Evolutionary conservation across 1,140 invertebrate species (phyloP).

Genomic region (Drosophila oshimai): DNA sequence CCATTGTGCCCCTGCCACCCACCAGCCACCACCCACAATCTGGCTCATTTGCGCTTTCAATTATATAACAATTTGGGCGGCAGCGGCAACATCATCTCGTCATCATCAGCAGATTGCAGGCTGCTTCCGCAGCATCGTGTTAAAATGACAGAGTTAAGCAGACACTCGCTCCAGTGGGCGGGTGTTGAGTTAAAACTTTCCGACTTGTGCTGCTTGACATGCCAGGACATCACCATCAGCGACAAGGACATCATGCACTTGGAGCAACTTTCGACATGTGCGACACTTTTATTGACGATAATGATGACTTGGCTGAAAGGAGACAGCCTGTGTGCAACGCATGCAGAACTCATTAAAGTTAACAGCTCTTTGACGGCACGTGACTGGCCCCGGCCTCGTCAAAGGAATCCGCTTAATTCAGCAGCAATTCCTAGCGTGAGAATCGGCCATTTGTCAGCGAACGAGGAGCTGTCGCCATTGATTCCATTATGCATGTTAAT

Average conservation of each 20-base stretch:
- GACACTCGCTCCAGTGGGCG: slow-evolving; percentile 36
- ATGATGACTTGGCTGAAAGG: slow-evolving; percentile 70
- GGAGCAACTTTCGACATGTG: slow-evolving; percentile 73
- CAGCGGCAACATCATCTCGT: slow-evolving; percentile 40
- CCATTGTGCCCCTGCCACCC: slow-evolving; percentile 15
- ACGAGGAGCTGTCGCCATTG: slow-evolving; percentile 14
- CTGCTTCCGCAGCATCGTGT: slow-evolving; percentile 28
- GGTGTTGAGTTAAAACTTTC: slow-evolving; percentile 68
- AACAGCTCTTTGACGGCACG: slow-evolving; percentile 48
- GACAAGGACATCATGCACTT: slow-evolving; percentile 62
- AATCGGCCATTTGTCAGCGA: slow-evolving; percentile 35
- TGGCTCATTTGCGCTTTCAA: slow-evolving; percentile 63
- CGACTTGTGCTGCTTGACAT: slow-evolving; percentile 50
- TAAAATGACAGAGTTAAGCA: slow-evolving; percentile 69
- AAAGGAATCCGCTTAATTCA: slow-evolving; percentile 40
- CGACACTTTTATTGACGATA: slow-evolving; percentile 81
- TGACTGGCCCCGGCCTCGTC: slow-evolving; percentile 56
- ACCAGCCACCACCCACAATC: too few species aligned
- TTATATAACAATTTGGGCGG: slow-evolving; percentile 66
- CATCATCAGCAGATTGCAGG: slow-evolving; percentile 25
- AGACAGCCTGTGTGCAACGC: slow-evolving; percentile 38
- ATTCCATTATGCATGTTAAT: slow-evolving; percentile 65
- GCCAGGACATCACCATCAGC: slow-evolving; percentile 25
- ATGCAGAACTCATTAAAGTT: slow-evolving; percentile 78
- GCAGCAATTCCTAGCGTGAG: slow-evolving; percentile 44